These are phyloP conservation scores for Littorina saxatilis DNA, from an alignment of 1,140 invertebrate genomes.

Conservation along the genomic window DNA sequence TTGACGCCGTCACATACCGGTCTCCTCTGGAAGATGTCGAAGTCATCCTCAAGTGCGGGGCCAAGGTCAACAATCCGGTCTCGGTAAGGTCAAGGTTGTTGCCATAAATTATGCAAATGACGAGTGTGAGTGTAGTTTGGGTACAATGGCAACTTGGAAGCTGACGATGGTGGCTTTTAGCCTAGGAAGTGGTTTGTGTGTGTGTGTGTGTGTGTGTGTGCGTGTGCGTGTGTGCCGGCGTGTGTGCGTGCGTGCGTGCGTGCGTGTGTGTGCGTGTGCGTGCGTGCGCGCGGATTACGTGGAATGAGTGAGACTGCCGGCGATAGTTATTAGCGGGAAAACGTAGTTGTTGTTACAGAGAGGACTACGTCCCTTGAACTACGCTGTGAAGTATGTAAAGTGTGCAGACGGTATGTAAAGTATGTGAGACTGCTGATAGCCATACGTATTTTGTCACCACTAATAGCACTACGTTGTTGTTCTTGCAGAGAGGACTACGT, in stretches of 20 bases:
- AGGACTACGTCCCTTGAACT: slow-evolving; percentile 91
- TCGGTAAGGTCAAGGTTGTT: slow-evolving; percentile 11
- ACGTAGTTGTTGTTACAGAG: slow-evolving; percentile 29
- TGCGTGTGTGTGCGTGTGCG: slow-evolving; percentile 21
- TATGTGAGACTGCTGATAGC: slow-evolving; percentile 34
- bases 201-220: slow-evolving; percentile 14
- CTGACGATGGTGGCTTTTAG: neutral
- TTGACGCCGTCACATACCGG: slow-evolving; percentile 92
- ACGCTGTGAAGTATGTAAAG: slow-evolving; percentile 81
- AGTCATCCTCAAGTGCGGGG: slow-evolving; percentile 61
- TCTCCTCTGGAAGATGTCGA: slow-evolving; percentile 89
- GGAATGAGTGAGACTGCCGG: neutral
- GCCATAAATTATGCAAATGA: too few relatives aligned
- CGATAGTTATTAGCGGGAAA: neutral
- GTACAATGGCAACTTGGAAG: too few relatives aligned
- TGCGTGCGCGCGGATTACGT: neutral
- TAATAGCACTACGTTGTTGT: neutral
- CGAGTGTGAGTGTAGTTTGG: too few relatives aligned
- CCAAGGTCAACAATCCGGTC: slow-evolving; percentile 75
- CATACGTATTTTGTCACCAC: neutral
- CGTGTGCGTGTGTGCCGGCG: neutral
- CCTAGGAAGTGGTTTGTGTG: too few relatives aligned
- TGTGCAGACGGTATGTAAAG: slow-evolving; percentile 80
- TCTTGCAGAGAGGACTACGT: slow-evolving; percentile 80
- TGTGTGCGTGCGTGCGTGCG: neutral